Base-by-base conservation (phyloP, 1,140 invertebrate species). In the Drosophila asahinai region DNA sequence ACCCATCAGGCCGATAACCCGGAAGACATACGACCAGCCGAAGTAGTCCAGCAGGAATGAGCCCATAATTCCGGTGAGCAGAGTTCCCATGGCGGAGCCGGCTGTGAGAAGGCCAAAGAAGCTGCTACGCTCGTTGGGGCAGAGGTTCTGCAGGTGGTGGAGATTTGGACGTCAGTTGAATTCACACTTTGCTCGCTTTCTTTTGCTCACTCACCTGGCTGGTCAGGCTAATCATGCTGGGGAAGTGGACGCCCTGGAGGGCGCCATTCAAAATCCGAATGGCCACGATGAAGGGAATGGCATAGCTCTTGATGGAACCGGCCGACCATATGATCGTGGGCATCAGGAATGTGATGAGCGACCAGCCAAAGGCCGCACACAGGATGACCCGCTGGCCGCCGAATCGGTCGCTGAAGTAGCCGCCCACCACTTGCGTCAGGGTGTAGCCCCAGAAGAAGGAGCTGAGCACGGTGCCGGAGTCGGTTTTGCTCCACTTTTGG, bases 361-460 rank as follows among this genome's bases (percentile, higher is more conserved):
- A 95, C 96, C 96, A 97, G 42, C 95, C 94, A 14, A 96, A 77
- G 14, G 95, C 95, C 15, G 96, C 94, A 40, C 94, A 94, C 36
- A 94, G 94, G 48, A 97, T 94, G 12, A 97, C 94, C 64, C 94
- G 94, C 83, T 96, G 96, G 0, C 96, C 96, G 27, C 96, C 96
- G 65, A 96, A 94, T 45, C 93, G 93, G 87, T 97, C 96, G 72
- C 95, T 96, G 12, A 96, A 92, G 80, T 96, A 95, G 14, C 96
- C 96, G 51, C 95, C 96, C 52, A 96, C 61, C 45, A 97, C 94
- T 92, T 97, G 96, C 0, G 96, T 97, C 51, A 96, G 86, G 1
- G 95, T 96, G 77, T 97, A 97, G 55, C 96, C 96, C 96, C 96
- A 97, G 83, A 97, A 97, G 83, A 97, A 97, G 33, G 95, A 95